These are phyloP conservation scores for Papilio polyxenes DNA, from an alignment of 1,140 invertebrate species.

Conservation along the genomic window DNA sequence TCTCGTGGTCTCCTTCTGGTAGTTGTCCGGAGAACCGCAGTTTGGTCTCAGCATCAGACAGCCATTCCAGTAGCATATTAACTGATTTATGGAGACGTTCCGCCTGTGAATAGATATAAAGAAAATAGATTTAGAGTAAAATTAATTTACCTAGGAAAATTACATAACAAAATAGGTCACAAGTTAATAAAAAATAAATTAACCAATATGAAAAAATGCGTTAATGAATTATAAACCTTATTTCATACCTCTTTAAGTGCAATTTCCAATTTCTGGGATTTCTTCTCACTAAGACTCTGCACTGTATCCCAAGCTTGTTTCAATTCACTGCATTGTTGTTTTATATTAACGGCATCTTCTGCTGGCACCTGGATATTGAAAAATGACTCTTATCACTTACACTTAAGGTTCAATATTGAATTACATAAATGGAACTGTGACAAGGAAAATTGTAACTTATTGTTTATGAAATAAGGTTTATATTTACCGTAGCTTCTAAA, in stretches of 20 bases:
- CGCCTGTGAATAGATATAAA: conserved; percentile 81
- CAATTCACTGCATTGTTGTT: conserved; percentile 91
- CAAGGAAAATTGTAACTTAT: not conserved
- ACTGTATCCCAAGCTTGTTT: conserved; percentile 93
- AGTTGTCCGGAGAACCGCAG: conserved; percentile 92
- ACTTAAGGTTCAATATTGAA: not conserved
- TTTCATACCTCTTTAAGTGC: conserved; percentile 84
- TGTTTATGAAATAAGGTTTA: not conserved
- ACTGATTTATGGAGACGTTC: conserved; percentile 96
- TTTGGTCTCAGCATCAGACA: conserved; percentile 97
- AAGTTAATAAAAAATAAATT: too few species aligned
- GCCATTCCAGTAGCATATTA: conserved; percentile 96
- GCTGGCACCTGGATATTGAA: conserved; percentile 71
- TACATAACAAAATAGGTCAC: too few species aligned
- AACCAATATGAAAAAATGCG: not conserved
- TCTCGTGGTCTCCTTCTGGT: conserved; percentile 95
- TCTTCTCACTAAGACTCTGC: conserved; percentile 87
- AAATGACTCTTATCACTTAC: not conserved
- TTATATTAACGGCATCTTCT: conserved; percentile 90
- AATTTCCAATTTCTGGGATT: conserved; percentile 89
- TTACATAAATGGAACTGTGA: not conserved
- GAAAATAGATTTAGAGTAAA: too few species aligned
- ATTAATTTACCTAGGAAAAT: too few species aligned
- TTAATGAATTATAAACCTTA: conserved; percentile 1
- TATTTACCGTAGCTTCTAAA: conserved; percentile 88